Base-by-base conservation (phyloP, 2,888 invertebrate genomes). In the Petrolisthes manimaculis region DNA sequence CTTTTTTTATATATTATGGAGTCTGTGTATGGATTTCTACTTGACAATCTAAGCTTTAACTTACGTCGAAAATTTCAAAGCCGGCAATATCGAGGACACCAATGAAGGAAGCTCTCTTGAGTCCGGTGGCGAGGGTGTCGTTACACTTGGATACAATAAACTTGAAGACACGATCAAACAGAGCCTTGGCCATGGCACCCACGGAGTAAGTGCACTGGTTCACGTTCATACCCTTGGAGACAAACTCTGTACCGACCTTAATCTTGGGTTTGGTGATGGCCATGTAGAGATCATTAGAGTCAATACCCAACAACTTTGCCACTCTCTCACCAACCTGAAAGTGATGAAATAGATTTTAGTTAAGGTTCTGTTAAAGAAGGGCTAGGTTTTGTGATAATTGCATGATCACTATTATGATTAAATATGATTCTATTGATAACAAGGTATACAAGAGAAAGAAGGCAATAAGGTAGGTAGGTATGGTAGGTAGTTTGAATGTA, bases 71-170 rank as follows among this genome's bases (percentile, higher is more conserved):
- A 92, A 94, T 94, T 92, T 94, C 94, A 92, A 94, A 94, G 91
- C 94, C 94, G 91, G 94, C 94, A 92, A 94, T 94, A 93, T 94
- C 94, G 92, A 94, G 92, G 85, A 94, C 94, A 93, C 94, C 94
- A 92, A 95, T 94, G 93, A 94, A 95, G 92, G 93, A 93, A 91
- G 93, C 93, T 90, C 94, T 92, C 92, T 94, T 94, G 90, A 93
- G 93, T 89, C 94, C 93, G 88, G 94, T 94, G 92, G 94, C 94
- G 86, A 94, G 92, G 67, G 94, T 94, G 92, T 93, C 93, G 92
- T 94, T 94, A 91, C 94, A 94, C 90, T 93, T 93, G 91, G 92
- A 92, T 89, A 94, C 94, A 91, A 94, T 92, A 94, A 94, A 95
- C 91, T 92, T 92, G 91, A 93, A 93, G 67, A 92, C 86, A 82